Evolutionary conservation across 64 coral and sea anemone species (phyloP).

Genomic region (Actinia equina): DNA sequence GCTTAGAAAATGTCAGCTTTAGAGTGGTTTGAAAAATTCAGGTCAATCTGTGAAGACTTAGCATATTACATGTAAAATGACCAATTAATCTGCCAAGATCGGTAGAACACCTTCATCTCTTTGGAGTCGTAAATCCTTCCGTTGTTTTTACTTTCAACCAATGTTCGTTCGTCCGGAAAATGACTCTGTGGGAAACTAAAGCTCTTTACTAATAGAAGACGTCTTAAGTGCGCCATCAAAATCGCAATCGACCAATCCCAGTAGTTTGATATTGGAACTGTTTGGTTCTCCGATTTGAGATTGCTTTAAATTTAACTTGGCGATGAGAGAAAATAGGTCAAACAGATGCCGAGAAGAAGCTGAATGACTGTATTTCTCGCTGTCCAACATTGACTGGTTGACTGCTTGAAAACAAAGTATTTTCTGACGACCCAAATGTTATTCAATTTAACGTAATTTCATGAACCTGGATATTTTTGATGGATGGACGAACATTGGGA

Average conservation of each 20-base stretch:
- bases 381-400: neutral
- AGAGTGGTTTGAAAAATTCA: neutral
- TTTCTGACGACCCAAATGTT: too few relatives aligned
- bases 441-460: neutral
- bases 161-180: neutral
- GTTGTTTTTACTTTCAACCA: neutral
- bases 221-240: neutral
- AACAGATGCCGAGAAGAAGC: neutral
- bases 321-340: neutral
- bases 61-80: neutral
- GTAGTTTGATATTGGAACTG: neutral
- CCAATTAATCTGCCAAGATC: neutral
- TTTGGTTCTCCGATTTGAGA: neutral
- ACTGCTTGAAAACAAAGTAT: too few relatives aligned
- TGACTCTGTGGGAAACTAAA: neutral
- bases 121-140: neutral
- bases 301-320: neutral
- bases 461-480: neutral
- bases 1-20: neutral
- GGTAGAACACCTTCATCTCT: neutral
- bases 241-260: neutral
- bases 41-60: neutral
- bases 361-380: neutral
- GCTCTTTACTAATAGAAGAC: slow-evolving; percentile 11
- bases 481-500: neutral